Percentiles rank a stretch among this genome's conserved stretches.
These are phyloP conservation scores for Neodiprion fabricii DNA, from an alignment of 1,140 invertebrate genomes.

Conservation along the genomic window DNA sequence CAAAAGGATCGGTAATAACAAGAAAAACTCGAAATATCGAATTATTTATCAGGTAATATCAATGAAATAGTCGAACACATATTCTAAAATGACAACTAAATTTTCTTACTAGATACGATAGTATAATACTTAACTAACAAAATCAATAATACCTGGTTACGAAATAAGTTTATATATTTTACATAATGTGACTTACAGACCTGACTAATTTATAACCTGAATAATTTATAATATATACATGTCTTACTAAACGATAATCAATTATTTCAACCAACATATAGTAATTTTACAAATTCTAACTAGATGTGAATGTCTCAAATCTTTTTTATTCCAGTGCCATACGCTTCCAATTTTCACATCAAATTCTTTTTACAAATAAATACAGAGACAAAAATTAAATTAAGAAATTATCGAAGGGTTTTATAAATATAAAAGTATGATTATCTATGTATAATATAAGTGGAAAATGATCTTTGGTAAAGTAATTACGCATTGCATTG, in stretches of 20 bases:
- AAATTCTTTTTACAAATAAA: too few species aligned
- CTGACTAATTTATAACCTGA: conserved; percentile 21
- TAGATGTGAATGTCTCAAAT: too few species aligned
- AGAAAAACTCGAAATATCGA: conserved; percentile 25
- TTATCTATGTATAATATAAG: too few species aligned
- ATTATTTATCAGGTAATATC: conserved; percentile 36
- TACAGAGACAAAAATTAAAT: too few species aligned
- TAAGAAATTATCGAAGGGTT: too few species aligned
- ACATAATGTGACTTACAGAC: conserved; percentile 29
- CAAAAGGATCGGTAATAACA: conserved; percentile 7
- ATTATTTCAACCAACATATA: background rate
- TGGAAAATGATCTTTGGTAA: too few species aligned
- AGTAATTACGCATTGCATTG: too few species aligned
- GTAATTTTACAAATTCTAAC: too few species aligned
- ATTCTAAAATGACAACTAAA: conserved; percentile 14
- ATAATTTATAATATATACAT: conserved; percentile 24
- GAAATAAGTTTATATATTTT: conserved; percentile 9
- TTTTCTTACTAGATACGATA: conserved; percentile 13
- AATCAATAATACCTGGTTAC: background rate
- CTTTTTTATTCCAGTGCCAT: too few species aligned
- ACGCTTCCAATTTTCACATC: too few species aligned
- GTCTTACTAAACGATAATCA: conserved; percentile 22
- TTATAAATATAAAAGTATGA: too few species aligned
- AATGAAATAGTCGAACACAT: conserved; percentile 18
- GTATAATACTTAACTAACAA: background rate